Percentiles rank a stretch among this genome's conserved stretches.
phyloP scores from a whole-genome alignment of 2,888 invertebrate genomes.

The Scaptomyza polygonia region DNA sequence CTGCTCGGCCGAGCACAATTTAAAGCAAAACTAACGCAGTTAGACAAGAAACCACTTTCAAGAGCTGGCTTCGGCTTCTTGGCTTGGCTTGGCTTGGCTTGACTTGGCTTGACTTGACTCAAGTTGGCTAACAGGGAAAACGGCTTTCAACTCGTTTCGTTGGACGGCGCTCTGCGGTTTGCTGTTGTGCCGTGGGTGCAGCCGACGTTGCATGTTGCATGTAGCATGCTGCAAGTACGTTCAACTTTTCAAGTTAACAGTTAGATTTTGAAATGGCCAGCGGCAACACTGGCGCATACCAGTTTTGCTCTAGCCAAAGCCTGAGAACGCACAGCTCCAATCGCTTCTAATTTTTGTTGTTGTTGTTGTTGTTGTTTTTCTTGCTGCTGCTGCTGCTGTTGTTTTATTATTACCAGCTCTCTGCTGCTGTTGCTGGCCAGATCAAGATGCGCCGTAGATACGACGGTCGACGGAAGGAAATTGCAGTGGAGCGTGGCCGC shows the following conservation, averaged over 20 bases:
- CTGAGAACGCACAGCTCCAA: slow-evolving; percentile 64
- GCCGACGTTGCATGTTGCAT: slow-evolving; percentile 63
- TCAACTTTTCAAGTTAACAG: slow-evolving; percentile 80
- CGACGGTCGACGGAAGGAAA: slow-evolving; percentile 70
- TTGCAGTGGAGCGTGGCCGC: slow-evolving; percentile 56
- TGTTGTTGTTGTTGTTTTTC: not conserved
- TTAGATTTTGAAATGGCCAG: slow-evolving; percentile 80
- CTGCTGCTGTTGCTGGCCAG: slow-evolving; percentile 23
- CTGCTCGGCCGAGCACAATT: slow-evolving; percentile 68
- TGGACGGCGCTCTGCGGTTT: slow-evolving; percentile 42
- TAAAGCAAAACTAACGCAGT: slow-evolving; percentile 80
- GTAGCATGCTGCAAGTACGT: slow-evolving; percentile 77
- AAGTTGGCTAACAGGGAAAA: slow-evolving; percentile 76
- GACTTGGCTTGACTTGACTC: slow-evolving; percentile 40
- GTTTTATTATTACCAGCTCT: slow-evolving; percentile 6
- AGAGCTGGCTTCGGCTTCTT: slow-evolving; percentile 55
- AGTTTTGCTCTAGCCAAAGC: slow-evolving; percentile 56
- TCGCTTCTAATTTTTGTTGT: slow-evolving; percentile 10
- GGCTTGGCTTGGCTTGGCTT: slow-evolving; percentile 38
- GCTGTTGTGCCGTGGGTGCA: slow-evolving; percentile 75
- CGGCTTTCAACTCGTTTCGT: slow-evolving; percentile 76
- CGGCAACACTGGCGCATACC: slow-evolving; percentile 67
- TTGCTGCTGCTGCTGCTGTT: slow-evolving; percentile 12
- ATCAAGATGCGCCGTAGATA: slow-evolving; percentile 65
- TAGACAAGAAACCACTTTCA: slow-evolving; percentile 78